Percentiles rank a stretch among this genome's conserved stretches.
These are phyloP conservation scores for Sebastes diploproa DNA, from an alignment of 2,797 vertebrate species.

Conservation along the genomic window DNA sequence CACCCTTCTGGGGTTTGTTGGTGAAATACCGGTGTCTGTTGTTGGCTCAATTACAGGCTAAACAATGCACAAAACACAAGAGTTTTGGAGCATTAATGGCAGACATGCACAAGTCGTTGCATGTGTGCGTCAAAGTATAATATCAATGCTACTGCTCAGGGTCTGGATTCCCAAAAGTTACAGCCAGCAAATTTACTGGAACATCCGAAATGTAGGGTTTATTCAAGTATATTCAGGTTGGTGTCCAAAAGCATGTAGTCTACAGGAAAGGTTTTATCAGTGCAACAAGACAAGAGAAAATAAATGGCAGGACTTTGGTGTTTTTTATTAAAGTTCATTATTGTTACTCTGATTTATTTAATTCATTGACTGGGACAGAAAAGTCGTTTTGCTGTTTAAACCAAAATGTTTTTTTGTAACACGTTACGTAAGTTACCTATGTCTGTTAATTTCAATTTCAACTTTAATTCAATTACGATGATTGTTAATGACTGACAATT, in stretches of 20 bases:
- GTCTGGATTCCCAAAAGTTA: neutral
- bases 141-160: neutral
- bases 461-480: neutral
- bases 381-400: neutral
- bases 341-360: neutral
- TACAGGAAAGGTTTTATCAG: neutral
- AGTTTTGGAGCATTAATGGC: neutral
- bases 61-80: constrained; percentile 52
- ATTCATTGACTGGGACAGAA: neutral
- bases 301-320: neutral
- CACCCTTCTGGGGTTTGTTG: constrained; percentile 34
- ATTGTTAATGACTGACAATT: neutral
- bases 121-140: neutral
- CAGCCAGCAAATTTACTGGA: neutral
- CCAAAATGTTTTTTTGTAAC: neutral
- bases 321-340: neutral
- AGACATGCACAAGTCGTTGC: neutral
- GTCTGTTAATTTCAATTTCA: neutral
- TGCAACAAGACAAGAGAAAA: neutral
- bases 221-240: neutral
- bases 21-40: constrained; percentile 57
- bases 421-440: neutral
- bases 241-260: neutral
- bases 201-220: constrained; percentile 6
- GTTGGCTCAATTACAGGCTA: constrained; percentile 41